Percentiles rank a stretch among this genome's conserved stretches.
Evolutionary conservation across 2,113 vertebrate genomes (phyloP).

Genomic region (Colossoma macropomum): DNA sequence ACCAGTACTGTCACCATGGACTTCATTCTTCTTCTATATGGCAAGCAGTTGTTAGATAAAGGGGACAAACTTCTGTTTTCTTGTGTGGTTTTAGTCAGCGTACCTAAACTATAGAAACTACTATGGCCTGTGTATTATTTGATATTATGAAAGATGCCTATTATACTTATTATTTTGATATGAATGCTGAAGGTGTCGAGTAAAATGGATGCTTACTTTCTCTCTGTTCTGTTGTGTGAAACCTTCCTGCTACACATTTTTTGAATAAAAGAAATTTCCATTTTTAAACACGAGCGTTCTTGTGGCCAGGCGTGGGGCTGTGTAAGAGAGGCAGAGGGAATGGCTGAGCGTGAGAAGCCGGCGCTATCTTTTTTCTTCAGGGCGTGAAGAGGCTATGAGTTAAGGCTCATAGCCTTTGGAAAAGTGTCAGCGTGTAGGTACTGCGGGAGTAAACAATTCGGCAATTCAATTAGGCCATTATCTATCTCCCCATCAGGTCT

Average conservation of each 20-base stretch:
- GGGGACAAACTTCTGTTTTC: neutral
- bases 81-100: neutral
- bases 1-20: neutral
- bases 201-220: neutral
- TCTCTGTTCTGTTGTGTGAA: neutral
- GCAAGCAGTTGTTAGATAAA: neutral
- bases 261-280: neutral
- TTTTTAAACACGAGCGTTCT: neutral
- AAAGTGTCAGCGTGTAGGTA: slow-evolving; percentile 51
- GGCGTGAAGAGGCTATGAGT: slow-evolving; percentile 40
- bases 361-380: slow-evolving; percentile 44
- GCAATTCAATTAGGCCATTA: slow-evolving; percentile 60
- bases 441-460: slow-evolving; percentile 55
- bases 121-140: neutral
- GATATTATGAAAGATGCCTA: too few species aligned
- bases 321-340: slow-evolving; percentile 52
- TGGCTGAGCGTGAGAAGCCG: slow-evolving; percentile 60
- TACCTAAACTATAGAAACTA: neutral
- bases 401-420: slow-evolving; percentile 44
- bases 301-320: slow-evolving; percentile 30
- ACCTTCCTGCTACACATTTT: neutral
- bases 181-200: too few species aligned
- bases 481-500: slow-evolving; percentile 56
- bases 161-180: neutral
- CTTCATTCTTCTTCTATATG: neutral